These are phyloP conservation scores for Liopterus haemorrhoidalis DNA, from an alignment of 2,888 invertebrate species.

Conservation along the genomic window DNA sequence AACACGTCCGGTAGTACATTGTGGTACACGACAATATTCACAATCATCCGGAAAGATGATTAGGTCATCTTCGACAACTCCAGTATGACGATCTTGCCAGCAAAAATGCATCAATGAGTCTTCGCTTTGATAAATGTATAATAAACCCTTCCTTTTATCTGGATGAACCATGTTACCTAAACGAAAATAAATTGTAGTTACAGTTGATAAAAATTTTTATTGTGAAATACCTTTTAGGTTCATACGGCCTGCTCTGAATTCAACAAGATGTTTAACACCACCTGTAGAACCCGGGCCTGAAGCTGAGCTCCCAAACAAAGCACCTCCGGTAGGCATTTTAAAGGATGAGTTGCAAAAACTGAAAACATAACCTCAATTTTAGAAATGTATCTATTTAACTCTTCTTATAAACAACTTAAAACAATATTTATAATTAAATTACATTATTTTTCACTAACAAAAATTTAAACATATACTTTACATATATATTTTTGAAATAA, in stretches of 20 bases:
- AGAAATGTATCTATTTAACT: too few relatives aligned
- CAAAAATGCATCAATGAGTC: conserved; percentile 99
- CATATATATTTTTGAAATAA: too few relatives aligned
- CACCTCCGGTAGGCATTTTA: conserved; percentile 59
- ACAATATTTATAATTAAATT: too few relatives aligned
- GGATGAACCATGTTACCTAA: conserved; percentile 76
- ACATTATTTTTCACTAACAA: too few relatives aligned
- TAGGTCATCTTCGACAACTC: conserved; percentile 92
- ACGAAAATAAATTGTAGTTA: conserved; percentile 16
- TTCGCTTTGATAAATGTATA: conserved; percentile 94
- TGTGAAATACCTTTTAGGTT: conserved; percentile 67
- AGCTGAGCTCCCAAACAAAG: conserved; percentile 69
- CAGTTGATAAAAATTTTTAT: neutral
- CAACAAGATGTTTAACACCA: conserved; percentile 84
- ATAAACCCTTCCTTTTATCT: conserved; percentile 88
- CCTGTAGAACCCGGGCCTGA: conserved; percentile 73
- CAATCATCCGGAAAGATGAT: conserved; percentile 99
- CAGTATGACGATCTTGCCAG: conserved; percentile 92
- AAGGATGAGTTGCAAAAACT: too few relatives aligned
- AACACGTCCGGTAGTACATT: conserved; percentile 94
- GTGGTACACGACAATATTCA: conserved; percentile 89
- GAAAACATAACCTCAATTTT: too few relatives aligned
- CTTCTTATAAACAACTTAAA: too few relatives aligned
- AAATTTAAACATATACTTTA: too few relatives aligned
- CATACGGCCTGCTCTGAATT: conserved; percentile 96